Percentiles rank a stretch among this genome's conserved stretches.
Evolutionary conservation across 2,797 vertebrate species (phyloP).

Genomic region (Protosalanx chinensis): DNA sequence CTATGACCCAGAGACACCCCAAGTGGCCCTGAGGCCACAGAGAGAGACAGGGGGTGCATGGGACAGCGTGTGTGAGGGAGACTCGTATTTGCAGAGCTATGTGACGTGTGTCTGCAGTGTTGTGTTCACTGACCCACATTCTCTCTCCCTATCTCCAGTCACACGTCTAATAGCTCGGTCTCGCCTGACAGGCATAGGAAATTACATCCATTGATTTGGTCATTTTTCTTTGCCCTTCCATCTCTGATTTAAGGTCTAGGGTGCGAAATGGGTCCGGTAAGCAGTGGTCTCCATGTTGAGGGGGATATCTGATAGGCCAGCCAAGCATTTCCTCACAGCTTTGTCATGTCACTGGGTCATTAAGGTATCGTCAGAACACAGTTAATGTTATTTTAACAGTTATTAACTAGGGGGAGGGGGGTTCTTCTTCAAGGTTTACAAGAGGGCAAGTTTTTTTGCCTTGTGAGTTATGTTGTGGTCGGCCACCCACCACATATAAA

Average conservation of each 20-base stretch:
- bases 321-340: conserved; percentile 34
- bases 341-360: conserved; percentile 27
- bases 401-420: background rate
- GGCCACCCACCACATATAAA: background rate
- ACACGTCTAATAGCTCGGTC: conserved; percentile 29
- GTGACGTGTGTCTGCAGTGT: no score
- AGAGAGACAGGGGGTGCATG: no score
- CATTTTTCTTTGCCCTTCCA: conserved; percentile 19
- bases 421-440: background rate
- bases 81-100: no score
- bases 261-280: conserved; percentile 37
- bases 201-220: conserved; percentile 60
- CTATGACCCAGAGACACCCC: no score
- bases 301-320: conserved; percentile 25
- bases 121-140: background rate
- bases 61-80: no score
- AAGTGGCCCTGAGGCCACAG: no score
- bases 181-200: conserved; percentile 48
- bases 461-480: background rate
- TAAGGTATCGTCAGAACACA: conserved; percentile 16
- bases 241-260: conserved; percentile 33
- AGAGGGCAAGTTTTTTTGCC: background rate
- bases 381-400: background rate
- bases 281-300: conserved; percentile 27
- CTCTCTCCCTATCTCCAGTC: conserved; percentile 24